Evolutionary conservation across 1,140 invertebrate species (phyloP).

Genomic region (Gonioctena quinquepunctata): DNA sequence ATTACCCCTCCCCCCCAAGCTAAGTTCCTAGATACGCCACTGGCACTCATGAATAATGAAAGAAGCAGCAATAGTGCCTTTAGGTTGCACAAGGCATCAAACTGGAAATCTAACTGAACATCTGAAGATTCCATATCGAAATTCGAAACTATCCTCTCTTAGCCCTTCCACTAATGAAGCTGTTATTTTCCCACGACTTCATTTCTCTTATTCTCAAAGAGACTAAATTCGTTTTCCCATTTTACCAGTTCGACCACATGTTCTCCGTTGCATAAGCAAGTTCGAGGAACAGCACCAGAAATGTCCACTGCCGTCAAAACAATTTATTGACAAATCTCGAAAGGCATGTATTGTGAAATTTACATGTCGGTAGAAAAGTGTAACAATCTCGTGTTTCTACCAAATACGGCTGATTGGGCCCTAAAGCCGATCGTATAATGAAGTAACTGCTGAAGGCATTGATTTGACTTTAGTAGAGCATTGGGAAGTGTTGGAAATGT

Average conservation of each 20-base stretch:
- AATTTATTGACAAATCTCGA: not conserved
- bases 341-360: not conserved
- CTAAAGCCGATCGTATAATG: not conserved
- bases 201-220: not conserved
- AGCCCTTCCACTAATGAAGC: no score
- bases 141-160: no score
- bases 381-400: not conserved
- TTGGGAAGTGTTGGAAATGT: conserved; percentile 1
- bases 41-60: no score
- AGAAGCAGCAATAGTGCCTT: no score
- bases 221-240: not conserved
- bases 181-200: not conserved
- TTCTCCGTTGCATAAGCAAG: not conserved
- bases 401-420: conserved; percentile 4
- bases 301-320: not conserved
- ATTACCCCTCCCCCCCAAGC: no score
- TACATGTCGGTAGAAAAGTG: not conserved
- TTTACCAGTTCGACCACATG: not conserved
- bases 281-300: not conserved
- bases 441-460: not conserved
- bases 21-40: no score
- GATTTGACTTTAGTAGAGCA: conserved; percentile 4
- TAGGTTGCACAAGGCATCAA: no score
- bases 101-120: no score
- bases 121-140: no score